Percentiles rank a stretch among this genome's conserved stretches.
Evolutionary conservation across 2,888 invertebrate genomes (phyloP).

Genomic region (Leptarthrus brevirostris): DNA sequence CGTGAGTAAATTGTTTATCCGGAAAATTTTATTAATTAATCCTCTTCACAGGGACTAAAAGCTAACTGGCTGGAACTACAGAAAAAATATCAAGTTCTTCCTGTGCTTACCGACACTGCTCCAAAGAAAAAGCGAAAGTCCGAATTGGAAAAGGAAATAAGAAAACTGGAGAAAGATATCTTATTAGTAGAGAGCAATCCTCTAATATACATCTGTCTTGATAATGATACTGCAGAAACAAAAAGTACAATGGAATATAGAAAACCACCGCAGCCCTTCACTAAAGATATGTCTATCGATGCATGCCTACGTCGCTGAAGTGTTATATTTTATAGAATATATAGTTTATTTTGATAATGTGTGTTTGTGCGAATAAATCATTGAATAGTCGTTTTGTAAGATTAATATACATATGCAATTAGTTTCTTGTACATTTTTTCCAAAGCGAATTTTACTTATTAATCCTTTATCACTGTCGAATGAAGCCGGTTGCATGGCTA

Average conservation of each 20-base stretch:
- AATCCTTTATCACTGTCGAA: no score
- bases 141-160: constrained; percentile 81
- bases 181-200: constrained; percentile 83
- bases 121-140: constrained; percentile 84
- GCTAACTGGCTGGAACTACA: constrained; percentile 77
- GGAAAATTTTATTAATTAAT: background rate
- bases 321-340: no score
- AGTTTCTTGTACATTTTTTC: no score
- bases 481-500: no score
- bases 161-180: constrained; percentile 87
- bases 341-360: no score
- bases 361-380: no score
- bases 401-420: no score
- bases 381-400: no score
- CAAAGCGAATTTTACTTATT: no score
- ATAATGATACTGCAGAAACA: background rate
- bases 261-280: background rate
- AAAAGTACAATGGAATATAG: background rate
- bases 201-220: constrained; percentile 77
- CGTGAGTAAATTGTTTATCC: background rate
- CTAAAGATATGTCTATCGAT: background rate
- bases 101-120: constrained; percentile 87
- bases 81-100: constrained; percentile 60
- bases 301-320: background rate
- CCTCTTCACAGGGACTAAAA: constrained; percentile 75